Percentiles rank a stretch among this genome's conserved stretches.
phyloP scores from a whole-genome alignment of 1,140 invertebrate species.

The Delia radicum region DNA sequence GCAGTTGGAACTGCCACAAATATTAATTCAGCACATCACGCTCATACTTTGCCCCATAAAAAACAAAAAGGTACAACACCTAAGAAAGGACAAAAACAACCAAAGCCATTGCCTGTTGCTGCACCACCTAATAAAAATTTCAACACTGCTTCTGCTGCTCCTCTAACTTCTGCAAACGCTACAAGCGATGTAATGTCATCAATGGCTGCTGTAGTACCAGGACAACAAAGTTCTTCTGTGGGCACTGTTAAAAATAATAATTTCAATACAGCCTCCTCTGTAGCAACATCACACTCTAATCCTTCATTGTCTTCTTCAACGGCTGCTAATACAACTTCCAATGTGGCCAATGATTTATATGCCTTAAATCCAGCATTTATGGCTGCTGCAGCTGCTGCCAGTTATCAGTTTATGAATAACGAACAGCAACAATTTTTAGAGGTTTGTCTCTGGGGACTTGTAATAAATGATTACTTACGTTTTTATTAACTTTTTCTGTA shows the following conservation, averaged over 20 bases:
- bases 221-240: slow-evolving; percentile 20
- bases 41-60: slow-evolving; percentile 47
- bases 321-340: background rate
- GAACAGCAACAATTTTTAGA: slow-evolving; percentile 52
- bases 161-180: background rate
- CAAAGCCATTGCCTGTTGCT: slow-evolving; percentile 45
- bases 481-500: slow-evolving; percentile 9
- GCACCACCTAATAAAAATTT: background rate
- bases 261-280: background rate
- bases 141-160: background rate
- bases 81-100: slow-evolving; percentile 49
- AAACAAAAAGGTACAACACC: slow-evolving; percentile 40
- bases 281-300: slow-evolving; percentile 26
- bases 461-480: background rate
- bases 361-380: slow-evolving; percentile 31
- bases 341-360: slow-evolving; percentile 26
- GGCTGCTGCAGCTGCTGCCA: slow-evolving; percentile 42
- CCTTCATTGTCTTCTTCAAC: slow-evolving; percentile 25
- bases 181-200: slow-evolving; percentile 42
- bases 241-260: slow-evolving; percentile 8
- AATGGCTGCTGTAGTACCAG: slow-evolving; percentile 40
- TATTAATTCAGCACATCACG: slow-evolving; percentile 31
- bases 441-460: slow-evolving; percentile 32
- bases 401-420: slow-evolving; percentile 46
- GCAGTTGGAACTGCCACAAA: slow-evolving; percentile 28